Evolutionary conservation across 2,113 vertebrate genomes (phyloP), one percentile per base, ranked within the genome.

Genomic region (Chascanopsetta lugubris): DNA sequence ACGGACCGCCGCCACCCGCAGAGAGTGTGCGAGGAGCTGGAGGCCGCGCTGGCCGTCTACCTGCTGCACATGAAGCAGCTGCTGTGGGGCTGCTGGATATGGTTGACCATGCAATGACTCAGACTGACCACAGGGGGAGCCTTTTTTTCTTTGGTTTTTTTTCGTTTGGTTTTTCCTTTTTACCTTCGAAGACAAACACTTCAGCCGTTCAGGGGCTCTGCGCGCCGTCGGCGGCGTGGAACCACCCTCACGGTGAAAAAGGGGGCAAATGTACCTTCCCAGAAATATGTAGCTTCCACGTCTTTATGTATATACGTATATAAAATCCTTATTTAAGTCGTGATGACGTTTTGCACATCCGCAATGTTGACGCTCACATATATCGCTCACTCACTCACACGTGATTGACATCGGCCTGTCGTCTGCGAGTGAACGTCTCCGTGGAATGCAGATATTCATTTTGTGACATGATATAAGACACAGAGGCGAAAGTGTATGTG

Each of bases 51-150:
- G 66, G 92, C 94, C 6, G 85, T 92, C 62, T 87, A 93, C 85
- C 62, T 90, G 74, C 85, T 95, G 76, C 94, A 90, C 13, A 75
- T 98, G 74, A 94, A 93, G 77, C 94, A 92, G 1, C 2, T 83
- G 2, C 88, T 93, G 68, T 92, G 94, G 86, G 89, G 91, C 68
- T 95, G 93, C 80, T 98, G 95, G 94, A 92, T 86, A 72, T 93
- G 94, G 93, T 80, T 96, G 55, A 89, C 86, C 71, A 93, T 89
- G 86, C 93, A 94, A 73, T 97, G 93, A 93, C 57, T 46, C 49
- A 63, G 48, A 68, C 51, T 30, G 6, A 68, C 57, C 81, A 82
- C 60, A 78, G 65, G 75, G n/a, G 77, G 53, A 79, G 53, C 75
- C 47, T 18, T 61, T 50, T 75, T 45, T 29, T 58, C 13, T 32